phyloP scores from a whole-genome alignment of 2,888 invertebrate genomes.

The Meteorus cinctellus region DNA sequence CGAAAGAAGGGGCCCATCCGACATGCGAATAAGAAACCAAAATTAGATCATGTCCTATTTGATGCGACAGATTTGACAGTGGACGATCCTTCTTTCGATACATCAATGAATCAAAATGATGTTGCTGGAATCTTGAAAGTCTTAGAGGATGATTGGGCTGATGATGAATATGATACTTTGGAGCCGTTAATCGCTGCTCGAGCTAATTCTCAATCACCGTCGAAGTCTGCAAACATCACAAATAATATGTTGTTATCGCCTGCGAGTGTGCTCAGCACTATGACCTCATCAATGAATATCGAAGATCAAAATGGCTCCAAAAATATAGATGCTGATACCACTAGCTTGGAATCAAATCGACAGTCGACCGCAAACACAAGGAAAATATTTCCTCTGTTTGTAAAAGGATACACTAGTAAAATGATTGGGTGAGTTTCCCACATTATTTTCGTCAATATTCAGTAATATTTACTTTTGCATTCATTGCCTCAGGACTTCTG shows the following conservation, averaged over 20 bases:
- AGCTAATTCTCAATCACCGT: constrained; percentile 52
- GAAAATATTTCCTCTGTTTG: constrained; percentile 67
- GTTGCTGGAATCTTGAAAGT: constrained; percentile 67
- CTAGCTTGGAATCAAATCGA: constrained; percentile 43
- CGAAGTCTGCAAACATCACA: constrained; percentile 54
- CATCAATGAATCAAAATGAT: constrained; percentile 59
- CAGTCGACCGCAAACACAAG: constrained; percentile 44
- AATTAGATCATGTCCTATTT: constrained; percentile 56
- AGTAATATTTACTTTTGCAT: neutral
- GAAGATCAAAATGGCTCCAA: constrained; percentile 62
- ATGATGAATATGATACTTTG: constrained; percentile 66
- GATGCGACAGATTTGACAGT: constrained; percentile 69
- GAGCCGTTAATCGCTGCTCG: constrained; percentile 48
- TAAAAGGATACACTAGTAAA: constrained; percentile 59
- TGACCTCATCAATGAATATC: constrained; percentile 76
- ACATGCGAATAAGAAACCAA: constrained; percentile 53
- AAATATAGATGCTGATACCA: constrained; percentile 20
- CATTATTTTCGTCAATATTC: neutral
- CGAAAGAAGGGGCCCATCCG: constrained; percentile 42
- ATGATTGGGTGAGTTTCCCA: constrained; percentile 55
- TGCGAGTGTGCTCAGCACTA: constrained; percentile 74
- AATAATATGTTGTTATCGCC: constrained; percentile 72
- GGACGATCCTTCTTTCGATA: constrained; percentile 65
- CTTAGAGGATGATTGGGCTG: constrained; percentile 70
- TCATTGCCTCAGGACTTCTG: constrained; percentile 51